A percentile compares a stretch with the other conserved stretches of the same genome.
Conservation (phyloP, 1,140 invertebrate genomes). For the Ctenoplectra terminalis region DNA sequence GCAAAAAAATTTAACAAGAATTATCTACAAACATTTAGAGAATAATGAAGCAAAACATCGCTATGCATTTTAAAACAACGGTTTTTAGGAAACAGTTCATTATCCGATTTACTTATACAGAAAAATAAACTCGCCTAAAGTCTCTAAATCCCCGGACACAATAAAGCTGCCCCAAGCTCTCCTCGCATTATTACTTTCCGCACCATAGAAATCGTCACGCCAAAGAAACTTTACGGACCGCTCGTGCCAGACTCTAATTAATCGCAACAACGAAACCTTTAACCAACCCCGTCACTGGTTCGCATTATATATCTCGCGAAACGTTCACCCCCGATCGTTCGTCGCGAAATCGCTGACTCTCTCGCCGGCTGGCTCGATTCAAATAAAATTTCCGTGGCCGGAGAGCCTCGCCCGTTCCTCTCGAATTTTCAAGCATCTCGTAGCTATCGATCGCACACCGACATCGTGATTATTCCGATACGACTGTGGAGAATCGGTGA, state of each 20-base stretch:
- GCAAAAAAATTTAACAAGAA: too few species aligned
- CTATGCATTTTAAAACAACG: too few species aligned
- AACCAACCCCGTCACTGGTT: not conserved
- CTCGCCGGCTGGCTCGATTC: not conserved
- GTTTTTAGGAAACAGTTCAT: not conserved
- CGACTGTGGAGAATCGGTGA: not conserved
- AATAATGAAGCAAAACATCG: too few species aligned
- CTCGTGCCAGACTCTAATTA: conserved; percentile 36
- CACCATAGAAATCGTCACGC: conserved; percentile 3
- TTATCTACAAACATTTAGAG: too few species aligned
- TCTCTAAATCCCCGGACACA: not conserved
- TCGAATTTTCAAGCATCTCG: conserved; percentile 15
- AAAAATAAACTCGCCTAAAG: not conserved
- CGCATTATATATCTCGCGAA: conserved; percentile 14
- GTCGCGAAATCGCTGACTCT: conserved; percentile 2
- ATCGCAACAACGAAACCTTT: conserved; percentile 13
- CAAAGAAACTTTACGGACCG: not conserved
- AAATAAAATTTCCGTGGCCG: conserved; percentile 12
- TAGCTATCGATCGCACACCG: conserved; percentile 16
- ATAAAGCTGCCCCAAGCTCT: not conserved
- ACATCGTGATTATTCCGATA: conserved; percentile 3
- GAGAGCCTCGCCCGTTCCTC: not conserved
- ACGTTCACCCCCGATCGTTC: not conserved
- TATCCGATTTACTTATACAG: not conserved
- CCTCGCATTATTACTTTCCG: not conserved